A percentile compares a stretch with the other conserved stretches of the same genome.
phyloP scores from a whole-genome alignment of 2,113 vertebrate genomes.

The Oxygymnocypris stewartii region DNA sequence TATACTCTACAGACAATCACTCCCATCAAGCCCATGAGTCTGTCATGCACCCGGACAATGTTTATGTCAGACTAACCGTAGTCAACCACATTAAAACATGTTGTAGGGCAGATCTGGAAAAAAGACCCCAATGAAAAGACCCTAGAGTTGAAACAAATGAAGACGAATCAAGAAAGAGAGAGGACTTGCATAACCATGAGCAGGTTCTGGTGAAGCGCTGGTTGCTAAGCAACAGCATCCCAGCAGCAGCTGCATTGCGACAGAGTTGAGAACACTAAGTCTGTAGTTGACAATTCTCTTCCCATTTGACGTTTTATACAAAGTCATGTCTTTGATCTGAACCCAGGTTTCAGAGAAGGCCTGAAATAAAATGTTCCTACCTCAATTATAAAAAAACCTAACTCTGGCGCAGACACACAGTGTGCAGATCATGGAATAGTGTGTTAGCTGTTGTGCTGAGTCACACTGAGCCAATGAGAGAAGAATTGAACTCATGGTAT shows the following conservation, averaged over 20 bases:
- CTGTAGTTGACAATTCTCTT: constrained; percentile 45
- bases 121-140: neutral
- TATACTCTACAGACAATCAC: neutral
- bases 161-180: constrained; percentile 14
- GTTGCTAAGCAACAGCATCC: constrained; percentile 59
- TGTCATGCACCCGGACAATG: no score
- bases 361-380: neutral
- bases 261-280: constrained; percentile 52
- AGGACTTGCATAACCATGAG: constrained; percentile 58
- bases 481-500: constrained; percentile 30
- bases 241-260: constrained; percentile 61
- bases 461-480: constrained; percentile 26
- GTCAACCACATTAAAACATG: neutral
- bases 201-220: constrained; percentile 51
- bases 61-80: neutral
- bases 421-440: neutral
- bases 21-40: neutral
- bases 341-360: neutral
- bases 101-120: neutral
- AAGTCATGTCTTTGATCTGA: constrained; percentile 27
- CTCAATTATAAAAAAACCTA: neutral
- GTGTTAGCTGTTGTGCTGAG: constrained; percentile 42
- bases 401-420: constrained; percentile 3
- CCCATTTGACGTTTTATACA: constrained; percentile 22
- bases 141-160: constrained; percentile 1